Evolutionary conservation across 2,888 invertebrate species (phyloP).

Genomic region (Caradrina kadenii): DNA sequence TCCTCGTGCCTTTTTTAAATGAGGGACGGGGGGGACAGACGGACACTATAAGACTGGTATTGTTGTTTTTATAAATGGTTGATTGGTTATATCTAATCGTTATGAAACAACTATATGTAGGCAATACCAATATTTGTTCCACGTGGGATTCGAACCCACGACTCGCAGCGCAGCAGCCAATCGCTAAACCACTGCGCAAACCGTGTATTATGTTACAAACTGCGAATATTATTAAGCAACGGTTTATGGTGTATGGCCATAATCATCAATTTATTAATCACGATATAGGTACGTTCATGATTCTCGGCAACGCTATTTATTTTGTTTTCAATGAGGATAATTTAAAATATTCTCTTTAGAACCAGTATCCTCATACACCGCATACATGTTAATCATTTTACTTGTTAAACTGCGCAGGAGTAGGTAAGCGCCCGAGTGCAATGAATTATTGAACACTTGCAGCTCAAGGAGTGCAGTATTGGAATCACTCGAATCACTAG

Average conservation of each 20-base stretch:
- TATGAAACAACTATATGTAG: slow-evolving; percentile 29
- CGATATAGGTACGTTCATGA: slow-evolving; percentile 24
- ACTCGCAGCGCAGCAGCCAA: too few relatives aligned
- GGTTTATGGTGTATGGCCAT: slow-evolving; percentile 6
- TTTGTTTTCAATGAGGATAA: slow-evolving; percentile 36
- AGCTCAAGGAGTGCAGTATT: slow-evolving; percentile 20
- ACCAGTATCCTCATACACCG: slow-evolving; percentile 30
- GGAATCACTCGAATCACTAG: slow-evolving; percentile 29
- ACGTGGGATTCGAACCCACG: too few relatives aligned
- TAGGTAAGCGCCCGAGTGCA: slow-evolving; percentile 20
- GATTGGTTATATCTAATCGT: background rate
- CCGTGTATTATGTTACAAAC: background rate
- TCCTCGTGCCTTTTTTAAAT: too few relatives aligned
- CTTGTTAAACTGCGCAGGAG: slow-evolving; percentile 45
- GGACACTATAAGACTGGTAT: too few relatives aligned
- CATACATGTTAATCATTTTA: slow-evolving; percentile 36
- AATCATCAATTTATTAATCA: slow-evolving; percentile 23
- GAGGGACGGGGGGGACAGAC: too few relatives aligned
- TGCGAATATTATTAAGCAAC: slow-evolving; percentile 25
- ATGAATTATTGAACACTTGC: slow-evolving; percentile 53
- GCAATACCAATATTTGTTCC: too few relatives aligned
- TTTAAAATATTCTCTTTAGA: slow-evolving; percentile 32
- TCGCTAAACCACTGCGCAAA: too few relatives aligned
- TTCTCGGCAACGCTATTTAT: slow-evolving; percentile 37
- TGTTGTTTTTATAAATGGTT: too few relatives aligned